Evolutionary conservation across 2,888 invertebrate genomes (phyloP).

Genomic region (Eretmocerus hayati): DNA sequence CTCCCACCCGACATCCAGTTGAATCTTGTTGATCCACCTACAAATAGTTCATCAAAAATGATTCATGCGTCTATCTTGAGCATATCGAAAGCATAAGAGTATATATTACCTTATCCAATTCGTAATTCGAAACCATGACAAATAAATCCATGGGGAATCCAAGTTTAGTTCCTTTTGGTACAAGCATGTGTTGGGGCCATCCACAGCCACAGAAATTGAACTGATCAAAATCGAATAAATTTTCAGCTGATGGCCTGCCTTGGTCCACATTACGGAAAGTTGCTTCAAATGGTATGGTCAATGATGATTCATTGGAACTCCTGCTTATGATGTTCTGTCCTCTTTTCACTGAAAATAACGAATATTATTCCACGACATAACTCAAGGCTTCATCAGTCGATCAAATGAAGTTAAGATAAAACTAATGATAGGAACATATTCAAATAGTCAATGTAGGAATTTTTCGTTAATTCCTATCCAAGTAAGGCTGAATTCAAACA

Average conservation of each 20-base stretch:
- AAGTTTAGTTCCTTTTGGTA: slow-evolving; percentile 63
- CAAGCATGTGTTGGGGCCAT: slow-evolving; percentile 74
- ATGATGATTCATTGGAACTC: slow-evolving; percentile 63
- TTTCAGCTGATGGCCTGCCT: slow-evolving; percentile 53
- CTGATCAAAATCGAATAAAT: slow-evolving; percentile 44
- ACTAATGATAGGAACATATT: too few species aligned
- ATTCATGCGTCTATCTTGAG: background rate
- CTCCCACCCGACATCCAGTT: slow-evolving; percentile 60
- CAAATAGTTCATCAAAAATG: background rate
- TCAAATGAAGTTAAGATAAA: too few species aligned
- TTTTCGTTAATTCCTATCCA: too few species aligned
- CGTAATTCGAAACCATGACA: slow-evolving; percentile 70
- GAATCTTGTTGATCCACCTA: slow-evolving; percentile 26
- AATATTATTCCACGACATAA: background rate
- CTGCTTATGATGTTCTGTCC: slow-evolving; percentile 63
- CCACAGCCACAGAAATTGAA: too few species aligned
- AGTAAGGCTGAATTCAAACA: too few species aligned
- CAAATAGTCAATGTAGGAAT: too few species aligned
- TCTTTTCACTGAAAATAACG: slow-evolving; percentile 52
- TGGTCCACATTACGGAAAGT: slow-evolving; percentile 76
- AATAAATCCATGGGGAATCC: slow-evolving; percentile 66
- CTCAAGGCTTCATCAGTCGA: background rate
- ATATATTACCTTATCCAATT: slow-evolving; percentile 56
- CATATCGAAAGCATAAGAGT: background rate
- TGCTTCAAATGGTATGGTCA: slow-evolving; percentile 73